A percentile compares a stretch with the other conserved stretches of the same genome.
Evolutionary conservation across 2,113 vertebrate species (phyloP).

Genomic region (Equus przewalskii): DNA sequence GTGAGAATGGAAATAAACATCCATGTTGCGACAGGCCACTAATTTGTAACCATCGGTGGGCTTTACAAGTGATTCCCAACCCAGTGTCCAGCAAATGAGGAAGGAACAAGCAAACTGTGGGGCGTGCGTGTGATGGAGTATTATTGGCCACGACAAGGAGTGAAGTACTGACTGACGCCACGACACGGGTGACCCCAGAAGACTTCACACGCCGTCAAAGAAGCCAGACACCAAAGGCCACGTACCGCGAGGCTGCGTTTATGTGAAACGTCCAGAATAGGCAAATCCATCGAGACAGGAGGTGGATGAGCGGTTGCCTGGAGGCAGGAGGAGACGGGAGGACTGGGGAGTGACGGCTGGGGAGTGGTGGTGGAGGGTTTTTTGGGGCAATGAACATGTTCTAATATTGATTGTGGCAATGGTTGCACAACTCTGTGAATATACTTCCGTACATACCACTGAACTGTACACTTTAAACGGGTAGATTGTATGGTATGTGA

Average conservation of each 20-base stretch:
- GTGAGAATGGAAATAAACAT: background rate
- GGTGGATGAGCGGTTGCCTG: background rate
- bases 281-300: background rate
- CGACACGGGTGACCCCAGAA: accelerated
- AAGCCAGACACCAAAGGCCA: background rate
- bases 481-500: background rate
- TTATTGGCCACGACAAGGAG: no score
- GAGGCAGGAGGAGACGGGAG: background rate
- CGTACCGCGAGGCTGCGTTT: accelerated
- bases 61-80: background rate
- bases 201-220: accelerated
- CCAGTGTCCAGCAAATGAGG: background rate
- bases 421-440: background rate
- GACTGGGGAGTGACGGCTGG: background rate
- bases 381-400: background rate
- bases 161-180: accelerated
- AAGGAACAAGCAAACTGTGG: accelerated
- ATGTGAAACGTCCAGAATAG: background rate
- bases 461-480: background rate
- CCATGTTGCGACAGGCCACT: background rate
- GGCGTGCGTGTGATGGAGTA: accelerated
- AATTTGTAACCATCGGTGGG: no score
- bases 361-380: background rate
- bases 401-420: background rate
- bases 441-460: no score